Evolutionary conservation across 2,888 invertebrate genomes (phyloP).

Genomic region (Lasioglossum malachurum): DNA sequence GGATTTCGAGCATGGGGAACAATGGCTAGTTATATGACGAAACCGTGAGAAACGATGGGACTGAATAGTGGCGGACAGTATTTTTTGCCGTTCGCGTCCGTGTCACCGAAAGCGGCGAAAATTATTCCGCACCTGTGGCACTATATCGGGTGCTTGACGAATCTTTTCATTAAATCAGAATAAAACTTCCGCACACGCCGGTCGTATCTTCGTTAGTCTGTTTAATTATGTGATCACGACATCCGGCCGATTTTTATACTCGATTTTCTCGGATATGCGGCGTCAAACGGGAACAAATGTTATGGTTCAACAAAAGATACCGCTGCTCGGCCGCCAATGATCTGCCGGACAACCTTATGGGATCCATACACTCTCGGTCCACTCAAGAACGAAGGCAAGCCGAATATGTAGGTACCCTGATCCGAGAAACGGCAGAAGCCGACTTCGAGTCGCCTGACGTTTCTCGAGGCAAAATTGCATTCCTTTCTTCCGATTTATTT

Average conservation of each 20-base stretch:
- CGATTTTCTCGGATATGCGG: not conserved
- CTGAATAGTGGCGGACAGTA: slow-evolving; percentile 37
- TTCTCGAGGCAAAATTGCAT: too few species aligned
- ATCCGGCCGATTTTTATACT: not conserved
- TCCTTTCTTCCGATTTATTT: too few species aligned
- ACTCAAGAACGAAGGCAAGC: too few species aligned
- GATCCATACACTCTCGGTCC: too few species aligned
- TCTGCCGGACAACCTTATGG: too few species aligned
- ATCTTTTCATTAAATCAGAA: slow-evolving; percentile 45
- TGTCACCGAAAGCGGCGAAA: slow-evolving; percentile 44
- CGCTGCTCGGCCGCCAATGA: too few species aligned
- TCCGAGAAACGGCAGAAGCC: too few species aligned
- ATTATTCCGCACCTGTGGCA: slow-evolving; percentile 56
- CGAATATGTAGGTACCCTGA: too few species aligned
- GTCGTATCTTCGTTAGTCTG: slow-evolving; percentile 16
- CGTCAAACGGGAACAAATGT: not conserved
- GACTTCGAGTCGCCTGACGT: too few species aligned
- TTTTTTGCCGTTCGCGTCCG: slow-evolving; percentile 25
- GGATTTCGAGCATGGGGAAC: slow-evolving; percentile 54
- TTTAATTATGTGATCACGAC: slow-evolving; percentile 39
- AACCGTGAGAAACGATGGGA: slow-evolving; percentile 46
- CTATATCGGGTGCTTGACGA: slow-evolving; percentile 36
- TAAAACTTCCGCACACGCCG: not conserved
- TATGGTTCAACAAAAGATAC: too few species aligned
- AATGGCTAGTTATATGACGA: slow-evolving; percentile 58